Base-by-base conservation (phyloP, 1,140 invertebrate genomes). In the Papilio xuthus region DNA sequence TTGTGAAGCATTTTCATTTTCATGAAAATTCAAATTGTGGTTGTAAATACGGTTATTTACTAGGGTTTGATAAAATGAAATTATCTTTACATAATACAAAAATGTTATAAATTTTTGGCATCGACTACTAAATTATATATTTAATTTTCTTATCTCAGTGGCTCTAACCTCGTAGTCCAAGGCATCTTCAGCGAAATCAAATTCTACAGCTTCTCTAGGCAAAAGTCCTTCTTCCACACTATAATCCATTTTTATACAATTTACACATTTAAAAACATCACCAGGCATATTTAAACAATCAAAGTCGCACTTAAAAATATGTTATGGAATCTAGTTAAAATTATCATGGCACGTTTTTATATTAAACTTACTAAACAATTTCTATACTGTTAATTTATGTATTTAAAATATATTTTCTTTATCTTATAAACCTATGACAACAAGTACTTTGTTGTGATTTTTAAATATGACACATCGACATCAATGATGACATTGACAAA, bases 141-240 rank as follows among this genome's bases (percentile, higher is more conserved):
- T 60, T 12, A 8, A 23, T 60, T 23, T 60, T 60, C 9, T 26
- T 60, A 56, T 26, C 10, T 15, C 56, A 60, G 26, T 56, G 20
- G 8, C 20, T 85, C 89, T 89, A 81, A 92, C 92, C 90, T 93
- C 92, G 86, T 92, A 93, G 79, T 93, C 92, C 80, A 92, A 77
- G 37, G 92, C 92, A 89, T 93, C 92, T 82, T 93, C 90, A 37
- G 90, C 92, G 63, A 92, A 93, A 76, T 93, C 92, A 80, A 87
- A 93, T 81, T 93, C 92, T 71, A 86, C 83, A 71, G 89, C 89
- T 69, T 93, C 92, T 32, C 84, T 90, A 15, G 89, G 88, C 70
- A 92, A 83, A 72, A 84, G 79, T 42, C 92, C 92, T 77, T 93
- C 92, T 85, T 90, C 87, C n/a, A 90, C 85, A 53, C 69, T 81